A percentile compares a stretch with the other conserved stretches of the same genome.
Conservation (phyloP, 1,140 invertebrate genomes). For the Teleopsis dalmanni region DNA sequence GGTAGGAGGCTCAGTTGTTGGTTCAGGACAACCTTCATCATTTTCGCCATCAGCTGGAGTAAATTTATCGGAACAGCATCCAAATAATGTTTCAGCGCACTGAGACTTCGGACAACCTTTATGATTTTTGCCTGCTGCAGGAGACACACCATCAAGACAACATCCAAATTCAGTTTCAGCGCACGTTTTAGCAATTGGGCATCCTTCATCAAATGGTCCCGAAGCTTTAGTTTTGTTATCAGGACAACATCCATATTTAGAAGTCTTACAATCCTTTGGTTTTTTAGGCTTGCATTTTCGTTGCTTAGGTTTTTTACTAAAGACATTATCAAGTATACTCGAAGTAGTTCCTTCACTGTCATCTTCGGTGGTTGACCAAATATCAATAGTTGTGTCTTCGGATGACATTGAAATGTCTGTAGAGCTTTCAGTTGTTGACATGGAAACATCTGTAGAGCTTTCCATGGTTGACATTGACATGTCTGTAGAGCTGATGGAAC, state of each 20-base stretch:
- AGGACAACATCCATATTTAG: conserved; percentile 81
- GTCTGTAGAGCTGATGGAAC: conserved; percentile 9
- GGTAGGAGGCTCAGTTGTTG: conserved; percentile 47
- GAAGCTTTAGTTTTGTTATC: conserved; percentile 73
- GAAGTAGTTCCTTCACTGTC: conserved; percentile 34
- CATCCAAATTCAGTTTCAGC: conserved; percentile 78
- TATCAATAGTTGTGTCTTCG: conserved; percentile 28
- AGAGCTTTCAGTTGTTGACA: not conserved
- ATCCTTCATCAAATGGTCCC: conserved; percentile 80
- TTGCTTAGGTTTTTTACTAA: conserved; percentile 45
- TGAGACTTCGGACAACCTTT: conserved; percentile 68
- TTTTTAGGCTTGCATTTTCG: conserved; percentile 56
- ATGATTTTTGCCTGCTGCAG: conserved; percentile 62
- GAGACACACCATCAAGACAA: conserved; percentile 80
- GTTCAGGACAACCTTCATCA: conserved; percentile 70
- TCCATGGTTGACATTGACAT: not conserved
- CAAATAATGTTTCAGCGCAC: conserved; percentile 71
- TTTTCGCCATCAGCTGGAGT: conserved; percentile 75
- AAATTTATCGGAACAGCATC: conserved; percentile 77
- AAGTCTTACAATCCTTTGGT: conserved; percentile 58
- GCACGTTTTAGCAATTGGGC: conserved; percentile 64
- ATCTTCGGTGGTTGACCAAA: conserved; percentile 39
- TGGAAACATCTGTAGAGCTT: conserved; percentile 1
- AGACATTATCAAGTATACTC: conserved; percentile 46
- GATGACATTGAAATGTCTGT: conserved; percentile 3